Base-by-base conservation (phyloP, 1,140 invertebrate genomes). In the Lineus longissimus region DNA sequence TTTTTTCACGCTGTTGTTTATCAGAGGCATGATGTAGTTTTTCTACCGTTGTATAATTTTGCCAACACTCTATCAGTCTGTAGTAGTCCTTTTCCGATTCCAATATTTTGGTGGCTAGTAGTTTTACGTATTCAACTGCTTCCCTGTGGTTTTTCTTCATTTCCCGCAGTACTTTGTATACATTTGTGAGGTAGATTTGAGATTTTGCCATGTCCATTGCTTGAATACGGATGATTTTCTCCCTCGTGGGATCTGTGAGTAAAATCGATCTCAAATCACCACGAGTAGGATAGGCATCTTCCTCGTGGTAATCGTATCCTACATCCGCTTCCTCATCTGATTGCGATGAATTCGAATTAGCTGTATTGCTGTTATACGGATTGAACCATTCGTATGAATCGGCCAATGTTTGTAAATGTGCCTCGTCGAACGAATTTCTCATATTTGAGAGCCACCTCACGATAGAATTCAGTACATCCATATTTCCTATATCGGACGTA, bases 101-200 rank as follows among this genome's bases (percentile, higher is more conserved):
- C n/a, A 51, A 51, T n/a, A 7, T 51, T n/a, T 51, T 51, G n/a
- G 47, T 51, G 6, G 47, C 47, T n/a, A 51, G 25, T 51, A 51
- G n/a, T 51, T 51, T 51, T 23, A 51, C 47, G 25, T 51, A 51
- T n/a, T 51, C 47, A 9, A 51, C 47, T 7, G 47, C 47, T 51
- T 51, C 47, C n/a, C 47, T 51, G 47, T 51, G 47, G n/a, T 51
- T 51, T 51, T 51, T 51, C n/a, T 51, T 51, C 47, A 51, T 51
- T n/a, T 51, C 47, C 9, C 47, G 47, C 47, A 51, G 47, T 7
- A 51, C 47, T 51, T 51, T 51, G 47, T 51, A 51, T 9, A 51
- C 47, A 27, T 51, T 51, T 6, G 47, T 51, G 6, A 51, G n/a
- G 25, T 51, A 51, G 25, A 51, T 51, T n/a, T 51, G 47, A n/a